phyloP scores from a whole-genome alignment of 2,888 invertebrate genomes.

The Meta bourneti region DNA sequence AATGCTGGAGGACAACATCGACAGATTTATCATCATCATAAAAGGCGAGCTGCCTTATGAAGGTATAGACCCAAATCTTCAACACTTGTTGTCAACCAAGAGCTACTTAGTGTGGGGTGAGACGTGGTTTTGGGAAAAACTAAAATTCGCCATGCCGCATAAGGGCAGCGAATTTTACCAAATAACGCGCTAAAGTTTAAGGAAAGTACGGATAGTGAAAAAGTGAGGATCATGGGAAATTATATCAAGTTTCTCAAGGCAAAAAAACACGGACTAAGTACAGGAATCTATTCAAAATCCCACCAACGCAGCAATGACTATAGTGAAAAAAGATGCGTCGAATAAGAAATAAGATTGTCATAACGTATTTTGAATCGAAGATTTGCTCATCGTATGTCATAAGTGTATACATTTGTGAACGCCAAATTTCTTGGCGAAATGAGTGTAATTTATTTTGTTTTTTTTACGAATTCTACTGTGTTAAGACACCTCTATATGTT shows the following conservation, averaged over 20 bases:
- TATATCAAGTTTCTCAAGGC: background rate
- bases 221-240: background rate
- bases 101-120: constrained; percentile 78
- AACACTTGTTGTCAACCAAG: constrained; percentile 77
- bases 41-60: constrained; percentile 76
- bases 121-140: constrained; percentile 78
- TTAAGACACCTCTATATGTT: too few relatives aligned
- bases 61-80: constrained; percentile 77
- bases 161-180: background rate
- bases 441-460: too few relatives aligned
- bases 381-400: too few relatives aligned
- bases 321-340: background rate
- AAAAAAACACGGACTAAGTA: background rate
- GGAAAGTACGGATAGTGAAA: background rate
- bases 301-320: background rate
- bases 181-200: background rate
- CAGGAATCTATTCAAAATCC: background rate
- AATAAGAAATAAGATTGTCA: background rate
- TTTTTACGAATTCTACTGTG: too few relatives aligned
- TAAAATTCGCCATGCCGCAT: constrained; percentile 78
- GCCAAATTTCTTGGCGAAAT: too few relatives aligned
- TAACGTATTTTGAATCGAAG: too few relatives aligned
- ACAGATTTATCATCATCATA: constrained; percentile 78
- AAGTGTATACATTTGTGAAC: too few relatives aligned
- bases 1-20: constrained; percentile 78